Percentiles rank a stretch among this genome's conserved stretches.
phyloP scores from a whole-genome alignment of 2,113 vertebrate species.

The Platichthys stellatus region DNA sequence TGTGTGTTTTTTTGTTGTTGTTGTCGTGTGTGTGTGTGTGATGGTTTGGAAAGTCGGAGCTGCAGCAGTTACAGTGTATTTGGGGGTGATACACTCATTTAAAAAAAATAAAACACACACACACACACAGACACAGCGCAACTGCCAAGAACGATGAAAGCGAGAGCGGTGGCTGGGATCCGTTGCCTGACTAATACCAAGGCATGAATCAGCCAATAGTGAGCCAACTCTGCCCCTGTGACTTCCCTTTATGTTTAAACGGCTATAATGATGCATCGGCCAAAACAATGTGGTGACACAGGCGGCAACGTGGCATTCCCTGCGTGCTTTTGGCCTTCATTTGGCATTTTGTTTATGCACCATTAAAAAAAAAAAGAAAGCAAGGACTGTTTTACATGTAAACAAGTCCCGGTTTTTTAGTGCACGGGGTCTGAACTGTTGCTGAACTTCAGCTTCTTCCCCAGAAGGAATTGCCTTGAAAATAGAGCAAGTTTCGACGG shows the following conservation, averaged over 20 bases:
- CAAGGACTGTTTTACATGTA: background rate
- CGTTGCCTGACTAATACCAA: conserved; percentile 68
- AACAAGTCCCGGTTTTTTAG: background rate
- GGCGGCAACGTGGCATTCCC: conserved; percentile 41
- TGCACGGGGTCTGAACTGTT: conserved; percentile 40
- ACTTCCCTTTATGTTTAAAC: conserved; percentile 66
- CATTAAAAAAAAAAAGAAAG: background rate
- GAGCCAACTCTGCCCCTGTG: conserved; percentile 61
- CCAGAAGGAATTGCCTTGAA: conserved; percentile 33
- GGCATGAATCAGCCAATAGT: conserved; percentile 70
- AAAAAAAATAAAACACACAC: conserved; percentile 15
- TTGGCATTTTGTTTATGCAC: conserved; percentile 21
- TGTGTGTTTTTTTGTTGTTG: background rate
- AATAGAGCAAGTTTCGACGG: background rate
- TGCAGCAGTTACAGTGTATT: conserved; percentile 53
- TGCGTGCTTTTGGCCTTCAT: conserved; percentile 21
- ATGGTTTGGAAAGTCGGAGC: conserved; percentile 29
- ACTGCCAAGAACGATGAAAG: conserved; percentile 62
- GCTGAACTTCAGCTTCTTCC: conserved; percentile 36
- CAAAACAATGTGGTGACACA: conserved; percentile 54
- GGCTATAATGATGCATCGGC: conserved; percentile 43
- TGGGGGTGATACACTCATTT: conserved; percentile 17
- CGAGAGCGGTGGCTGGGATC: conserved; percentile 63
- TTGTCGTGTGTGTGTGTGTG: conserved; percentile 3
- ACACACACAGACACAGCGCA: conserved; percentile 30